Conservation (phyloP, 23 tunicate genomes). For the Pegea sp. region DNA sequence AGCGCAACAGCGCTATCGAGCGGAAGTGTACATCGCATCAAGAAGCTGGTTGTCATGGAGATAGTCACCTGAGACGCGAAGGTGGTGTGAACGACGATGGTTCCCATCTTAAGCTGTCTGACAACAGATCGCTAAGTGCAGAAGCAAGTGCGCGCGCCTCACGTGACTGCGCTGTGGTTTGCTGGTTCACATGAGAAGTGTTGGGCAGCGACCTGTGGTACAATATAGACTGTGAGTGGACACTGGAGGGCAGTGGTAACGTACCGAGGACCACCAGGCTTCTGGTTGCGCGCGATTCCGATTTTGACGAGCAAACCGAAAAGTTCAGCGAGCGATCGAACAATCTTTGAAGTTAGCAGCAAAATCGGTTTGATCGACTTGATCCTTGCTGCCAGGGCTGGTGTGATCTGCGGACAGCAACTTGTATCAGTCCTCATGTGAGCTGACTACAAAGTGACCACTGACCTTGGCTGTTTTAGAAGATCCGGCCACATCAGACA, state of each 20-base stretch:
- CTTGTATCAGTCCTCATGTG: too few relatives aligned
- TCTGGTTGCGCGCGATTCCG: conserved; percentile 17
- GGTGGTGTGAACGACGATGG: conserved; percentile 20
- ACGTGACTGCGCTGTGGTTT: too few relatives aligned
- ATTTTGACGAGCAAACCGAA: conserved; percentile 63
- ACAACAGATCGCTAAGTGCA: conserved; percentile 15
- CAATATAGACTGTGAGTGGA: too few relatives aligned
- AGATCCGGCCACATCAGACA: too few relatives aligned
- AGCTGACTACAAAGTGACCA: too few relatives aligned
- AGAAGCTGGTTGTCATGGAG: not conserved
- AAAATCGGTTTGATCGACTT: conserved; percentile 54
- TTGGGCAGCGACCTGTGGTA: too few relatives aligned
- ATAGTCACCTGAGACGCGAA: conserved; percentile 24
- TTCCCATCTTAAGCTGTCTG: conserved; percentile 38
- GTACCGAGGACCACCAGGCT: too few relatives aligned
- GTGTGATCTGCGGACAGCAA: too few relatives aligned
- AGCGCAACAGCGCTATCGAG: not conserved
- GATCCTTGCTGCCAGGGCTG: conserved; percentile 29
- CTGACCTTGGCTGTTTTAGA: too few relatives aligned
- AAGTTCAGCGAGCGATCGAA: conserved; percentile 60
- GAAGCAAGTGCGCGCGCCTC: conserved; percentile 24
- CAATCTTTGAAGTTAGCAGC: conserved; percentile 55
- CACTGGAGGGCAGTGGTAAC: too few relatives aligned
- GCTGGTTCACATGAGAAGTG: too few relatives aligned
- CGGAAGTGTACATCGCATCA: not conserved